Percentiles rank a stretch among this genome's conserved stretches.
Evolutionary conservation across 1,140 invertebrate species (phyloP).

Genomic region (Carposina sasakii): DNA sequence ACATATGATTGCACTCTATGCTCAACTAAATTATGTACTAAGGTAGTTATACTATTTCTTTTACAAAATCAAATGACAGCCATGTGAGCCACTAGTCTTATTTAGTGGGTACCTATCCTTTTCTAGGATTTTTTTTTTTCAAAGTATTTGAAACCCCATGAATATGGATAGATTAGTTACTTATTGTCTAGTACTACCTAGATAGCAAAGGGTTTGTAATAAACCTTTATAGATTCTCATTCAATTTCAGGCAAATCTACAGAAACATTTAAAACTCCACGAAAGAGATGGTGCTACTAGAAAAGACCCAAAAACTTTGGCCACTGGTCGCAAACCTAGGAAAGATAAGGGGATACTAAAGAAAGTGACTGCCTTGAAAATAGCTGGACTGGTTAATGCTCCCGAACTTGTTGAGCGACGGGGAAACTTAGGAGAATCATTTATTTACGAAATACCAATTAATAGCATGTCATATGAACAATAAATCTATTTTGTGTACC

Average conservation of each 20-base stretch:
- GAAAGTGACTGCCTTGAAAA: conserved; percentile 36
- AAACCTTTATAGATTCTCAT: neutral
- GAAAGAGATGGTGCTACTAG: conserved; percentile 11
- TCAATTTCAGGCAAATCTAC: conserved; percentile 42
- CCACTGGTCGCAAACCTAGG: conserved; percentile 42
- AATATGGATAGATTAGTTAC: neutral
- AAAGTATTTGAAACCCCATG: neutral
- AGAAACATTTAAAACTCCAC: conserved; percentile 40
- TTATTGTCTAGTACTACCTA: neutral
- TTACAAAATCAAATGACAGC: neutral
- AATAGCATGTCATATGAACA: neutral
- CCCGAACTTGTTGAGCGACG: neutral
- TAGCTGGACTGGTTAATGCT: conserved; percentile 30
- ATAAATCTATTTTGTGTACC: neutral
- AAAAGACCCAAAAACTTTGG: conserved; percentile 28
- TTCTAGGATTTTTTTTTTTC: neutral
- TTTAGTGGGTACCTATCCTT: neutral
- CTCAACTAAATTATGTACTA: conserved; percentile 41
- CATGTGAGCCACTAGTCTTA: neutral
- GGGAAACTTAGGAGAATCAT: neutral
- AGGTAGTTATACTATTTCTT: conserved; percentile 31
- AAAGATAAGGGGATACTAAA: conserved; percentile 20
- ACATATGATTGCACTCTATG: conserved; percentile 45
- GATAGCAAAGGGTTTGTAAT: neutral
- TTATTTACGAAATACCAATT: neutral